A percentile compares a stretch with the other conserved stretches of the same genome.
Evolutionary conservation across 2,797 vertebrate species (phyloP).

Genomic region (Sciaenops ocellatus): DNA sequence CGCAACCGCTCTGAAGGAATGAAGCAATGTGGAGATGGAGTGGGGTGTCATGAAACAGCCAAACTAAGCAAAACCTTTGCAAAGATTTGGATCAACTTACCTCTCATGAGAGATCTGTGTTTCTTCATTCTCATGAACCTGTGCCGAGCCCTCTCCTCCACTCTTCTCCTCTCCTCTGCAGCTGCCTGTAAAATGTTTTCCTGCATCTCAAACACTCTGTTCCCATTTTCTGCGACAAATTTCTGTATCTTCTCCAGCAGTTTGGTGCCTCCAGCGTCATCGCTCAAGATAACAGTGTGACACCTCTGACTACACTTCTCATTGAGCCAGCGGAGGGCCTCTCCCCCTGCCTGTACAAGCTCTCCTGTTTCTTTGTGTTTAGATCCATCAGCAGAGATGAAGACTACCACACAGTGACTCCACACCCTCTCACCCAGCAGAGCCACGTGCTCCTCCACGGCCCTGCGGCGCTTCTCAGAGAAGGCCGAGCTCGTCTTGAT

Average conservation of each 20-base stretch:
- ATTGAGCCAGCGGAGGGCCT: constrained; percentile 63
- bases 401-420: constrained; percentile 72
- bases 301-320: constrained; percentile 69
- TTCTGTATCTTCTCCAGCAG: constrained; percentile 70
- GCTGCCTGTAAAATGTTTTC: constrained; percentile 1
- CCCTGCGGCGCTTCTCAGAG: constrained; percentile 68
- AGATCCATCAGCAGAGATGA: constrained; percentile 34
- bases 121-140: constrained; percentile 66
- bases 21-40: not conserved
- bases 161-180: constrained; percentile 57
- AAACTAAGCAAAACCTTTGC: not conserved
- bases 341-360: not conserved
- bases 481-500: constrained; percentile 79
- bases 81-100: constrained; percentile 38
- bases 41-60: not conserved
- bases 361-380: not conserved
- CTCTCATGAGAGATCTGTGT: constrained; percentile 60
- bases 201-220: constrained; percentile 66
- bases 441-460: constrained; percentile 76
- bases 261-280: not conserved
- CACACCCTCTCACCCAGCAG: constrained; percentile 74
- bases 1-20: constrained; percentile 55
- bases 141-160: constrained; percentile 59
- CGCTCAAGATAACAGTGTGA: constrained; percentile 45
- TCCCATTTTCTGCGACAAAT: constrained; percentile 59